Conservation (phyloP, 2,797 vertebrate species). For the Knipowitschia caucasica region DNA sequence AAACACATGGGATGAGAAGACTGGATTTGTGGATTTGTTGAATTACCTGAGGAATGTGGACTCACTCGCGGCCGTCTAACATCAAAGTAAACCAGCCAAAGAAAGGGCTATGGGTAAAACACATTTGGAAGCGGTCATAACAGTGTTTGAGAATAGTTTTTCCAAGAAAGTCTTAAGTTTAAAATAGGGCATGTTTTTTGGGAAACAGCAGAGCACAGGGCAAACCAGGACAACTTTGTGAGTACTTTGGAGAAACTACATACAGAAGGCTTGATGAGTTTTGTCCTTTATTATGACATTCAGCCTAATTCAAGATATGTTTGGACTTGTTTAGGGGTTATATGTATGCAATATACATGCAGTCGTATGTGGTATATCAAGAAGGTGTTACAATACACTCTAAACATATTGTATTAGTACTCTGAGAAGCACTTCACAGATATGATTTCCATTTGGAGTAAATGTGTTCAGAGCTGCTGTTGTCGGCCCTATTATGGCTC, state of each 20-base stretch:
- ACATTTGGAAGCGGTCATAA: conserved; percentile 23
- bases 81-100: conserved; percentile 50
- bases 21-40: conserved; percentile 42
- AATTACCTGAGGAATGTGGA: conserved; percentile 64
- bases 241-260: neutral
- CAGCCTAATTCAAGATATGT: too few species aligned
- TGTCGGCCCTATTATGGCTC: neutral
- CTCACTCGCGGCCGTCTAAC: conserved; percentile 56
- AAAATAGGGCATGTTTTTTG: neutral
- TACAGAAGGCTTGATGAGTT: conserved; percentile 16
- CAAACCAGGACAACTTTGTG: neutral
- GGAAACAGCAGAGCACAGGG: neutral
- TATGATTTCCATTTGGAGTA: neutral
- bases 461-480: neutral
- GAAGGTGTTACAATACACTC: too few species aligned
- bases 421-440: neutral
- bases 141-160: neutral
- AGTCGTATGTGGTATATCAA: too few species aligned
- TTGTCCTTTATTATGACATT: too few species aligned
- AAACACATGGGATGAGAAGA: neutral
- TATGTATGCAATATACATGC: too few species aligned
- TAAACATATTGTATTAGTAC: too few species aligned
- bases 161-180: neutral
- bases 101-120: conserved; percentile 42
- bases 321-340: too few species aligned